Percentiles rank a stretch among this genome's conserved stretches.
phyloP scores from a whole-genome alignment of 1,140 invertebrate genomes.

The Polypedilum vanderplanki region DNA sequence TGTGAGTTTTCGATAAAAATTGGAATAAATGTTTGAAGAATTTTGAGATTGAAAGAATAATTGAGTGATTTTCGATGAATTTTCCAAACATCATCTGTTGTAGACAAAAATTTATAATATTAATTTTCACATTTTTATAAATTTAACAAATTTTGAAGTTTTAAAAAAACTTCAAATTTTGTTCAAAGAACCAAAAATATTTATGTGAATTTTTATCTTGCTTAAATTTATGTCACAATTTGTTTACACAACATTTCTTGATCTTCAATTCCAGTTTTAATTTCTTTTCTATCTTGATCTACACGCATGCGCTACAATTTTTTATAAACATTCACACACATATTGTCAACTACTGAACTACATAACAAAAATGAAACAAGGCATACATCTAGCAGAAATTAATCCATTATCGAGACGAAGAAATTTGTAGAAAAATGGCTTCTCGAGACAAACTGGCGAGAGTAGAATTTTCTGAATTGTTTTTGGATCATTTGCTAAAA shows the following conservation, averaged over 20 bases:
- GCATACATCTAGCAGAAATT: neutral
- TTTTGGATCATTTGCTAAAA: neutral
- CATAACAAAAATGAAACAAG: neutral
- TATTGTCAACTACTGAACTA: neutral
- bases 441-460: neutral
- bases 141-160: neutral
- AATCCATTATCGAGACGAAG: neutral
- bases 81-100: constrained; percentile 29
- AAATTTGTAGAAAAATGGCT: constrained; percentile 14
- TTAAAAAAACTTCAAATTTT: no score
- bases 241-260: neutral
- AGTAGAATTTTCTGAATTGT: constrained; percentile 4
- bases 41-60: constrained; percentile 27
- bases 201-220: neutral
- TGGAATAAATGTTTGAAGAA: constrained; percentile 29
- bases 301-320: neutral
- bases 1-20: constrained; percentile 30
- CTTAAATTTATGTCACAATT: neutral
- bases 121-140: no score
- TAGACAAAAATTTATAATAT: neutral
- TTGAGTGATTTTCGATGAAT: constrained; percentile 25
- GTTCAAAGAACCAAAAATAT: neutral
- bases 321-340: neutral
- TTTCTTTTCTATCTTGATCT: neutral
- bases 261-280: neutral